phyloP scores from a whole-genome alignment of 2,113 vertebrate species.

The Lanius collurio region DNA sequence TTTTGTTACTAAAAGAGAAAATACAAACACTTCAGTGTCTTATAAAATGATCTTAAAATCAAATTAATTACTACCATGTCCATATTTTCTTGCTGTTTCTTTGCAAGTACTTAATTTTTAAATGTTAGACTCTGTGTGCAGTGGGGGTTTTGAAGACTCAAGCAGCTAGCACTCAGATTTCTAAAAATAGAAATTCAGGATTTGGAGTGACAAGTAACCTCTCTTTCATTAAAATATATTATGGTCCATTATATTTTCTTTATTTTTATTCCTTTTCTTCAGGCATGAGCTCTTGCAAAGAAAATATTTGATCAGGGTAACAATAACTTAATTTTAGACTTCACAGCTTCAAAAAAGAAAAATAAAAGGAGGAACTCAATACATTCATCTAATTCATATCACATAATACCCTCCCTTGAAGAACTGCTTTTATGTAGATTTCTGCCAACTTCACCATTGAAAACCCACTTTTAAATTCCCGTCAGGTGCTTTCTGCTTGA shows the following conservation, averaged over 20 bases:
- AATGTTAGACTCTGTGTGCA: background rate
- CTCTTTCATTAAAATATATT: background rate
- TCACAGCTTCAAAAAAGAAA: background rate
- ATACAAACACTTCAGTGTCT: background rate
- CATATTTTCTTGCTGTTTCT: background rate
- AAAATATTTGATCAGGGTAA: background rate
- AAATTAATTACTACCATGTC: background rate
- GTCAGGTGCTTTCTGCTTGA: slow-evolving; percentile 40
- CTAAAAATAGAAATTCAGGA: background rate
- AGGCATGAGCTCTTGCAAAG: background rate
- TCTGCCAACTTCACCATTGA: slow-evolving; percentile 36
- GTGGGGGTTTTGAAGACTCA: background rate
- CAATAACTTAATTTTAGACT: slow-evolving; percentile 15
- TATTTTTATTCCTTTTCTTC: background rate
- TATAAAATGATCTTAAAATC: background rate
- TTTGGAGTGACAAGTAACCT: background rate
- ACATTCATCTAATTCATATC: slow-evolving; percentile 31
- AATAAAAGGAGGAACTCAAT: background rate
- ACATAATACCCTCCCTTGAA: slow-evolving; percentile 28
- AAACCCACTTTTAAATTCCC: slow-evolving; percentile 46
- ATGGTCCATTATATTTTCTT: background rate
- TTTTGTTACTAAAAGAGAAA: background rate
- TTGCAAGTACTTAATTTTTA: background rate
- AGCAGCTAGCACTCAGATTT: background rate
- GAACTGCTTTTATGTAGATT: slow-evolving; percentile 43